Conservation (phyloP, 2,888 invertebrate species). For the Ectobius pallidus region DNA sequence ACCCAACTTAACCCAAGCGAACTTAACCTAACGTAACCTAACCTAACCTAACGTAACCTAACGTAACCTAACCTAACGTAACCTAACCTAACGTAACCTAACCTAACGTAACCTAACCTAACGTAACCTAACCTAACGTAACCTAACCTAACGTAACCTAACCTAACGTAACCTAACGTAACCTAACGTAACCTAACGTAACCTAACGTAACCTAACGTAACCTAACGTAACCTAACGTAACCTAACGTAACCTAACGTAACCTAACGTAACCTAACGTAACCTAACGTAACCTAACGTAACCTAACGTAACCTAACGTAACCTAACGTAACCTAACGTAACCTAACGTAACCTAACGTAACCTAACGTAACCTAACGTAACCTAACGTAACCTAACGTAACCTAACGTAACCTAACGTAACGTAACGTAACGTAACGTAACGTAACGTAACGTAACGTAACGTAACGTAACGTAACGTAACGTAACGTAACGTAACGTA, state of each 20-base stretch:
- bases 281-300: constrained; percentile 45
- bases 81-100: neutral
- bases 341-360: constrained; percentile 45
- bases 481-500: constrained; percentile 47
- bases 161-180: neutral
- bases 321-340: constrained; percentile 48
- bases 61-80: constrained; percentile 4
- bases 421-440: constrained; percentile 48
- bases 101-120: neutral
- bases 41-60: neutral
- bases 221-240: neutral
- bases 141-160: neutral
- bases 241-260: neutral
- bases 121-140: neutral
- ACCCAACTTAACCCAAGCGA: constrained; percentile 48
- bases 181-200: neutral
- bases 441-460: constrained; percentile 48
- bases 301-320: constrained; percentile 48
- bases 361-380: constrained; percentile 44
- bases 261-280: constrained; percentile 43
- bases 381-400: constrained; percentile 45
- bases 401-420: constrained; percentile 48
- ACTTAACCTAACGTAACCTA: constrained; percentile 38
- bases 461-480: constrained; percentile 47
- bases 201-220: neutral